These are phyloP conservation scores for Agapostemon virescens DNA, from an alignment of 2,888 invertebrate genomes.

Conservation along the genomic window DNA sequence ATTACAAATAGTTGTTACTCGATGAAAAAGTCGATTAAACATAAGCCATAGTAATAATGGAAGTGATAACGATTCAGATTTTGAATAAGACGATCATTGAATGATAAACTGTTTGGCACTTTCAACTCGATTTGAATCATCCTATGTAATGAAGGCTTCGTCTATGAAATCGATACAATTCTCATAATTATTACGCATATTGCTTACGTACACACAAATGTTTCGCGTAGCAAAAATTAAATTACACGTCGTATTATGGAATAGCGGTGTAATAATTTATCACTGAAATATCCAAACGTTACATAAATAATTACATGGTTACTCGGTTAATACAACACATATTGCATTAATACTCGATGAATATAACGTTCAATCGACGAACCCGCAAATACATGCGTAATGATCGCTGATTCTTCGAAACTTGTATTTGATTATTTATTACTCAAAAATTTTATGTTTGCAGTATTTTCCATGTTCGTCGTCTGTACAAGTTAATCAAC, in stretches of 20 bases:
- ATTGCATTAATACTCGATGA: too few relatives aligned
- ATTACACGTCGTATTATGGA: not conserved
- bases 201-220: not conserved
- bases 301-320: constrained; percentile 3
- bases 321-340: not conserved
- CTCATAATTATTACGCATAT: not conserved
- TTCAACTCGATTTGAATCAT: not conserved
- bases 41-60: not conserved
- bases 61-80: not conserved
- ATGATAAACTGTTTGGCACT: not conserved
- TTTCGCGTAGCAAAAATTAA: not conserved
- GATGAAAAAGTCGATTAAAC: not conserved
- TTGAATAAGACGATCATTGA: not conserved
- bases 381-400: not conserved
- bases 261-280: not conserved
- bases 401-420: not conserved
- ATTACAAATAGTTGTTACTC: not conserved
- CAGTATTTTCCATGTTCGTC: not conserved
- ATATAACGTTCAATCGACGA: not conserved
- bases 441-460: not conserved
- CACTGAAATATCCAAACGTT: not conserved
- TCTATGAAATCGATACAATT: not conserved
- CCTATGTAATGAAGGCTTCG: not conserved
- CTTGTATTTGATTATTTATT: not conserved
- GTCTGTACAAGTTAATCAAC: not conserved